Evolutionary conservation across 2,113 vertebrate species (phyloP).

Genomic region (Carassius auratus): DNA sequence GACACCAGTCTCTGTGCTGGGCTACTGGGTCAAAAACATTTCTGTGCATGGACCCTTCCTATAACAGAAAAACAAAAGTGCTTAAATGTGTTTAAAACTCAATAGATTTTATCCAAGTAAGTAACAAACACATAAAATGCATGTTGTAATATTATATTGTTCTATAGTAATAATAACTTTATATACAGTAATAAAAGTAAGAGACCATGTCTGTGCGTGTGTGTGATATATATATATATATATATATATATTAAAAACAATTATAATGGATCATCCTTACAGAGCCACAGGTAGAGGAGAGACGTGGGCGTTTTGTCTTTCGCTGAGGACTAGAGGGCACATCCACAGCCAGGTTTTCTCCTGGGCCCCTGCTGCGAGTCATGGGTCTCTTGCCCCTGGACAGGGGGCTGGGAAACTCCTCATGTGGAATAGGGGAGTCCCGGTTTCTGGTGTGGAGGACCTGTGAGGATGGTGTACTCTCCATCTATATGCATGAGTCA

Average conservation of each 20-base stretch:
- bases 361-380: constrained; percentile 85
- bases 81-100: neutral
- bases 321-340: constrained; percentile 77
- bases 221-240: too few relatives aligned
- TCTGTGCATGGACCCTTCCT: constrained; percentile 79
- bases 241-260: too few relatives aligned
- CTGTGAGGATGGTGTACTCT: constrained; percentile 73
- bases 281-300: constrained; percentile 82
- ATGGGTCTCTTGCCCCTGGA: constrained; percentile 81
- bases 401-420: constrained; percentile 77
- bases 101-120: too few relatives aligned
- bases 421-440: constrained; percentile 81
- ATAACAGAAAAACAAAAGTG: constrained; percentile 39
- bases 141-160: too few relatives aligned
- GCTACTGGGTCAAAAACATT: constrained; percentile 85
- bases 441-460: constrained; percentile 76
- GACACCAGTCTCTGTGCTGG: constrained; percentile 96
- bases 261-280: constrained; percentile 73
- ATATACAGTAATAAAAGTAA: too few relatives aligned
- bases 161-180: too few relatives aligned
- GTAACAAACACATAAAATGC: too few relatives aligned
- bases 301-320: constrained; percentile 82
- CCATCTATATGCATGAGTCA: constrained; percentile 61
- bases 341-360: constrained; percentile 72
- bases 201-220: too few relatives aligned